Evolutionary conservation across 2,797 vertebrate species (phyloP).

Genomic region (Lagocephalus sceleratus): DNA sequence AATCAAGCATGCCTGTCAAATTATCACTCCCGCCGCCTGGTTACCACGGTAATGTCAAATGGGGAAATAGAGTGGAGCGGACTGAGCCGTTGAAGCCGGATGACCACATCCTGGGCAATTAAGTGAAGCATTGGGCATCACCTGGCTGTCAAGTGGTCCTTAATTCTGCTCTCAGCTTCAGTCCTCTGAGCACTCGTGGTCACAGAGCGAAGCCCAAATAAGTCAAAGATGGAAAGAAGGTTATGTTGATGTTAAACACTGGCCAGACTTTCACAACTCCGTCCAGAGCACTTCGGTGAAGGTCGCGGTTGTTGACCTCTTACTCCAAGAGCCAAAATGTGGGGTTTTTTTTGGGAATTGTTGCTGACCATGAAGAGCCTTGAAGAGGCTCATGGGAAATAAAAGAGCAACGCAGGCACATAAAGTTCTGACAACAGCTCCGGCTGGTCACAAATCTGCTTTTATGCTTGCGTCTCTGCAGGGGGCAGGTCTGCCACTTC

Average conservation of each 20-base stretch:
- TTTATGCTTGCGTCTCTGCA: too few relatives aligned
- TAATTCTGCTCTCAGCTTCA: constrained; percentile 45
- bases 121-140: constrained; percentile 60
- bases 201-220: constrained; percentile 38
- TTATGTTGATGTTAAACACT: constrained; percentile 16
- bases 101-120: constrained; percentile 65
- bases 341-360: too few relatives aligned
- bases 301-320: too few relatives aligned
- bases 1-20: constrained; percentile 45
- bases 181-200: constrained; percentile 36
- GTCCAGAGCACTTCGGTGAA: too few relatives aligned
- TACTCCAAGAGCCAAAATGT: too few relatives aligned
- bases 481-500: too few relatives aligned
- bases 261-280: too few relatives aligned
- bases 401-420: too few relatives aligned
- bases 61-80: constrained; percentile 31
- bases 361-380: too few relatives aligned
- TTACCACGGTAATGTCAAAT: constrained; percentile 67
- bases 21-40: constrained; percentile 46
- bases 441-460: too few relatives aligned
- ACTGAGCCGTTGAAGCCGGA: constrained; percentile 39
- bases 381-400: too few relatives aligned
- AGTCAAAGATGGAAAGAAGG: constrained; percentile 3
- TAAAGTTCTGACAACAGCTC: too few relatives aligned
- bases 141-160: constrained; percentile 44